Conservation (phyloP, 2,797 vertebrate genomes). For the Leptodactylus fallax region DNA sequence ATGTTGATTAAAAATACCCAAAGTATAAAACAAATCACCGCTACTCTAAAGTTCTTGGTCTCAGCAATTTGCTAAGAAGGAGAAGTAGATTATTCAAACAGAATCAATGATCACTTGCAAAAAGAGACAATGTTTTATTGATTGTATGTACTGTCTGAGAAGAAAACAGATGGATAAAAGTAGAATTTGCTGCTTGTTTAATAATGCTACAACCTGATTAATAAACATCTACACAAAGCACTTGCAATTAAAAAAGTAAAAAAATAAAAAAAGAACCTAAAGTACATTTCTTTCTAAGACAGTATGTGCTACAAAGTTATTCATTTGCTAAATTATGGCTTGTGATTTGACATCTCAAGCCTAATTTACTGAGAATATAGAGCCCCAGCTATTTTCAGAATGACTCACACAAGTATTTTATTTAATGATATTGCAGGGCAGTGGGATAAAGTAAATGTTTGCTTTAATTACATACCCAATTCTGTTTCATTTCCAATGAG, state of each 20-base stretch:
- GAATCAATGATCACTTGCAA: slow-evolving; percentile 8
- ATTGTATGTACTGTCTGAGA: not conserved
- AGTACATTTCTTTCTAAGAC: slow-evolving; percentile 21
- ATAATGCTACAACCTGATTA: slow-evolving; percentile 3
- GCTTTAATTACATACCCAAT: slow-evolving; percentile 59
- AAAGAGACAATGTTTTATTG: not conserved
- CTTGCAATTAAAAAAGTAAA: not conserved
- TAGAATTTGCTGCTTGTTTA: slow-evolving; percentile 1
- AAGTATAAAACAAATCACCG: slow-evolving; percentile 11
- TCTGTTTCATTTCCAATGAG: slow-evolving; percentile 43
- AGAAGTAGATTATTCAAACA: slow-evolving; percentile 5
- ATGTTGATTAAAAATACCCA: not conserved
- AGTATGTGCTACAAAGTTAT: slow-evolving; percentile 26
- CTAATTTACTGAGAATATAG: slow-evolving; percentile 49
- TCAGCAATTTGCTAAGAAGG: not conserved
- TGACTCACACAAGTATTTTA: slow-evolving; percentile 57
- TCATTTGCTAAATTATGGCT: slow-evolving; percentile 43
- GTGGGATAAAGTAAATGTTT: slow-evolving; percentile 57
- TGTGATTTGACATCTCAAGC: slow-evolving; percentile 44
- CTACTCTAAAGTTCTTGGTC: not conserved
- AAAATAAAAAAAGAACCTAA: not conserved
- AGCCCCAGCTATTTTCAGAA: slow-evolving; percentile 52
- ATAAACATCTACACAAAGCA: not conserved
- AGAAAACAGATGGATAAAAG: slow-evolving; percentile 3
- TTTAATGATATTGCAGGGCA: slow-evolving; percentile 51